Evolutionary conservation across 2,888 invertebrate species (phyloP), one percentile per base, ranked within the genome.

Genomic region (Tetragonula carbonaria): DNA sequence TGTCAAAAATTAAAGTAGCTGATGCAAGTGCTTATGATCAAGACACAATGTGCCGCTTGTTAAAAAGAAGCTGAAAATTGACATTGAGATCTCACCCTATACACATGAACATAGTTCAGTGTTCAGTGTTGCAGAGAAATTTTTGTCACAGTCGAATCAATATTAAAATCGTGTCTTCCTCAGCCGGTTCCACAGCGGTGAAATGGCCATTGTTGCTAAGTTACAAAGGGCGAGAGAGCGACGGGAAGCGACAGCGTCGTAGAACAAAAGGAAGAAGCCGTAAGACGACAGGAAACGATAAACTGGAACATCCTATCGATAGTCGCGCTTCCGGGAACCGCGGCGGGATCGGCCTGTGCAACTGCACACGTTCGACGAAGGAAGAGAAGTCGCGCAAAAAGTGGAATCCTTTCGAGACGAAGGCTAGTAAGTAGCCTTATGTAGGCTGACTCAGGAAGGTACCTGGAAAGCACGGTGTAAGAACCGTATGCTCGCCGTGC

Each of bases 401-500:
- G 92, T 91, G 87, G 92, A 91, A 92, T 91, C 86, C 89, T 87
- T 87, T 63, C 72, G 89, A 85, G 88, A 87, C 88, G 86, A 76
- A 86, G 45, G 89, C 86, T 88, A 90, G 90, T 88, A 89, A 91
- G 90, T 89, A 88, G 90, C 93, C 93, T 93, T 93, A 93, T 93
- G 93, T 90, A 93, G 93, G 87, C 91, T 91, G 93, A 93, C 88
- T 91, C 88, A 90, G 90, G 91, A 89, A 87, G 89, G 88, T 93
- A 93, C 92, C 90, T 87, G 92, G 92, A 93, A 93, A 91, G 89
- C 80, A 83, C 83, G 71, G 76, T 59, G 87, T 82, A 92, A 93
- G 90, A 93, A 93, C 84, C 80, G 87, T 80, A 78, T 71, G 82
- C 28, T n/a, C 85, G 78, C 79, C 86, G 83, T 85, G 88, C 86